Evolutionary conservation across 2,888 invertebrate genomes (phyloP).

Genomic region (Ophraella communa): DNA sequence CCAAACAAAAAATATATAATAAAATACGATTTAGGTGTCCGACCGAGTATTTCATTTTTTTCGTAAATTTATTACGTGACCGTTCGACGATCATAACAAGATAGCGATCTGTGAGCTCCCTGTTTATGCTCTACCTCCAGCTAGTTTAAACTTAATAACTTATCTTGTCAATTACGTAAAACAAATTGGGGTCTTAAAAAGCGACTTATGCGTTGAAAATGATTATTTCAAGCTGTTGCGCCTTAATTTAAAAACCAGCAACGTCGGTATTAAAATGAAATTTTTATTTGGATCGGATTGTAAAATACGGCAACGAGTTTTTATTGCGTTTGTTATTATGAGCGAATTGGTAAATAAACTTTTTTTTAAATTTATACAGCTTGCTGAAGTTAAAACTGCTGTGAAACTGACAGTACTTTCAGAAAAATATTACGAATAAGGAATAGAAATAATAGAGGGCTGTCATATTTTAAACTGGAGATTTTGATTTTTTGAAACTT

Average conservation of each 20-base stretch:
- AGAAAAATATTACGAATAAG: too few species aligned
- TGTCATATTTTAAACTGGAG: too few species aligned
- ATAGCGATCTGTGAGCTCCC: constrained; percentile 42
- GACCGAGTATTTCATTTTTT: neutral
- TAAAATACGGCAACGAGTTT: neutral
- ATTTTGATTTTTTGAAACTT: too few species aligned
- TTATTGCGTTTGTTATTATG: too few species aligned
- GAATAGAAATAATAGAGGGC: too few species aligned
- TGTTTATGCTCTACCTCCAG: constrained; percentile 41
- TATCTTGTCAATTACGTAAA: constrained; percentile 44
- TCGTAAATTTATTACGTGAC: constrained; percentile 36
- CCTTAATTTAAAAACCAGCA: too few species aligned
- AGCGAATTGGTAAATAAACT: too few species aligned
- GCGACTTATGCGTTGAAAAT: constrained; percentile 20
- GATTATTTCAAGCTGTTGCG: constrained; percentile 15
- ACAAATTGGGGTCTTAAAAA: constrained; percentile 37
- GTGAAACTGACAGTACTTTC: too few species aligned
- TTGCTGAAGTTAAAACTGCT: too few species aligned
- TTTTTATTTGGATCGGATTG: constrained; percentile 1
- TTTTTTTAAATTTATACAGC: too few species aligned
- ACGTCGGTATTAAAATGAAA: constrained; percentile 3
- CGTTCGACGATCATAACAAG: constrained; percentile 42
- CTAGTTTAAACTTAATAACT: constrained; percentile 42
- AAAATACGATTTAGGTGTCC: neutral
- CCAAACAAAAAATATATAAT: neutral